phyloP scores from a whole-genome alignment of 1,140 invertebrate species.

The Palaemon carinicauda region DNA sequence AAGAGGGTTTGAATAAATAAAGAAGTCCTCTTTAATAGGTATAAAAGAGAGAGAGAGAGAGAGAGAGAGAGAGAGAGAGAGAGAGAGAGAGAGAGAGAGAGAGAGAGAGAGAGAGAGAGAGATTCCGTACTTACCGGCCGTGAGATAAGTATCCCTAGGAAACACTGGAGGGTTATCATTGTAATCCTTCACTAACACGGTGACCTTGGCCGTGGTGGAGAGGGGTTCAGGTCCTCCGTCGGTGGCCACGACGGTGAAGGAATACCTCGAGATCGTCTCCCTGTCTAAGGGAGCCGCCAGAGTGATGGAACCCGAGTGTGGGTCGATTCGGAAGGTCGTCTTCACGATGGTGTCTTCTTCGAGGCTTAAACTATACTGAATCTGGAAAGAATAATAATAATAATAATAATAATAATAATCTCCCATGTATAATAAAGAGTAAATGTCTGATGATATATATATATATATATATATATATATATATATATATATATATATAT shows the following conservation, averaged over 20 bases:
- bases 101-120: background rate
- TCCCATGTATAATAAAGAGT: no score
- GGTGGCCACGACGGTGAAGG: conserved; percentile 78
- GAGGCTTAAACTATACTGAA: conserved; percentile 35
- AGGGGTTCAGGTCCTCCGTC: conserved; percentile 81
- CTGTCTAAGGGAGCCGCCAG: conserved; percentile 49
- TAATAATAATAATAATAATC: no score
- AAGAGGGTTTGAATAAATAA: no score
- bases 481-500: no score
- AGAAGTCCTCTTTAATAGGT: no score
- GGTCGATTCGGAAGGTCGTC: conserved; percentile 80
- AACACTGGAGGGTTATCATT: conserved; percentile 89
- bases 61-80: no score
- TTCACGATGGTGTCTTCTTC: conserved; percentile 6
- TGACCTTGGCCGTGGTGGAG: conserved; percentile 75
- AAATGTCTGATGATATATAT: no score
- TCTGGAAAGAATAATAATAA: conserved; percentile 3
- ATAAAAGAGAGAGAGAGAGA: no score
- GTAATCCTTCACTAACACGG: conserved; percentile 81
- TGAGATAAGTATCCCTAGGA: conserved; percentile 54
- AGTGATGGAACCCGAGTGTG: conserved; percentile 84
- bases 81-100: background rate
- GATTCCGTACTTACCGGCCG: conserved; percentile 67
- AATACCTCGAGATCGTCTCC: conserved; percentile 70
- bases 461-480: no score